Evolutionary conservation across 2,113 vertebrate genomes (phyloP).

Genomic region (Saccopteryx bilineata): DNA sequence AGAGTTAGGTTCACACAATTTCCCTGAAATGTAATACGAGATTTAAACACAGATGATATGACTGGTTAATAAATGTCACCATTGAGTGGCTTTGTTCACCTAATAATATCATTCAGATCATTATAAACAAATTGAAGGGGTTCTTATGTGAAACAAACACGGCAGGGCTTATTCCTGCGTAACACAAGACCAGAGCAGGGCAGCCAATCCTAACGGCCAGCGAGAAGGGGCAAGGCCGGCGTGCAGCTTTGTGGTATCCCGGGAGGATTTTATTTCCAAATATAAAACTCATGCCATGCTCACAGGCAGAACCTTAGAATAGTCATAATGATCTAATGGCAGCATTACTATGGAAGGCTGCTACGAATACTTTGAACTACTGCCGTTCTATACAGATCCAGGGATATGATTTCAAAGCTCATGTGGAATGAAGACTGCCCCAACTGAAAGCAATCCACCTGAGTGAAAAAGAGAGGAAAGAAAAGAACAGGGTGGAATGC

Average conservation of each 20-base stretch:
- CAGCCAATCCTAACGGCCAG: slow-evolving; percentile 78
- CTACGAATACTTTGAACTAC: slow-evolving; percentile 81
- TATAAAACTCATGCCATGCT: slow-evolving; percentile 83
- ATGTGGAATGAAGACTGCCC: slow-evolving; percentile 76
- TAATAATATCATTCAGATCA: slow-evolving; percentile 78
- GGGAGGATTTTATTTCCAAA: slow-evolving; percentile 88
- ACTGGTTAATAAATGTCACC: slow-evolving; percentile 84
- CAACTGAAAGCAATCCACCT: slow-evolving; percentile 66
- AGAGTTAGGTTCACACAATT: slow-evolving; percentile 82
- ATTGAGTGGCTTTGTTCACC: slow-evolving; percentile 73
- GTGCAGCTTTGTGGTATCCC: slow-evolving; percentile 83
- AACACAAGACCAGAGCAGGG: slow-evolving; percentile 77
- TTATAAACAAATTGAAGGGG: slow-evolving; percentile 81
- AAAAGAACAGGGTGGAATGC: slow-evolving; percentile 78
- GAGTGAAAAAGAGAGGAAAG: slow-evolving; percentile 71
- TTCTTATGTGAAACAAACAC: slow-evolving; percentile 84
- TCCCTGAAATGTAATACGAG: slow-evolving; percentile 82
- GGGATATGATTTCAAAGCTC: slow-evolving; percentile 84
- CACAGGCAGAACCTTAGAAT: slow-evolving; percentile 83
- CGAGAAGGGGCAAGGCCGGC: slow-evolving; percentile 76
- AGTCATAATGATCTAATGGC: slow-evolving; percentile 78
- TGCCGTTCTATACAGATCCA: slow-evolving; percentile 78
- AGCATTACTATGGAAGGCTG: slow-evolving; percentile 76
- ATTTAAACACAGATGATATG: slow-evolving; percentile 84
- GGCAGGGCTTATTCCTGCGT: slow-evolving; percentile 85